These are phyloP conservation scores for Lepidonotus clava DNA, from an alignment of 2,888 invertebrate species.

Conservation along the genomic window DNA sequence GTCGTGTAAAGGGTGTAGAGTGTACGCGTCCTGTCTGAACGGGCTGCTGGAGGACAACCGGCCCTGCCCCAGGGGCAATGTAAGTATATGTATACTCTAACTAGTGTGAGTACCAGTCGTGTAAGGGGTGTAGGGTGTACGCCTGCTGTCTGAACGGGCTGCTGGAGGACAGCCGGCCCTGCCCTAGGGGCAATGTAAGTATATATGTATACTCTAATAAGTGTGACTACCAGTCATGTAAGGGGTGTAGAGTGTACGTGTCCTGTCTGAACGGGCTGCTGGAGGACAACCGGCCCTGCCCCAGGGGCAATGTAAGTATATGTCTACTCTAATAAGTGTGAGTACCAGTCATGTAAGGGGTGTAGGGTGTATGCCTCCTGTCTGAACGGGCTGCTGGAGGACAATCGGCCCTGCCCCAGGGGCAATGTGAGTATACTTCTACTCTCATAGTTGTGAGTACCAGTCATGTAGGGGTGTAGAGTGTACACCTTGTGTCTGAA, in stretches of 20 bases:
- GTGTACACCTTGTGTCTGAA: no score
- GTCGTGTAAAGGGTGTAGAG: conserved; percentile 66
- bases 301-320: no score
- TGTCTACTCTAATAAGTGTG: no score
- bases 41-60: conserved; percentile 41
- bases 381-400: conserved; percentile 65
- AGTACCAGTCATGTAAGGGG: conserved; percentile 68
- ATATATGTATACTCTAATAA: no score
- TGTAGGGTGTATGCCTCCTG: conserved; percentile 68
- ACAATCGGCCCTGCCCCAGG: conserved; percentile 41
- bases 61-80: conserved; percentile 35
- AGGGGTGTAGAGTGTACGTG: no score
- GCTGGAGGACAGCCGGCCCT: conserved; percentile 22
- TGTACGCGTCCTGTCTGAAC: conserved; percentile 58
- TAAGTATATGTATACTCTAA: no score
- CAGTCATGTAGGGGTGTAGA: no score
- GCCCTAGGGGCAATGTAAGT: conserved; percentile 40
- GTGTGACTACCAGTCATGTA: no score
- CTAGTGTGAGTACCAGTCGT: conserved; percentile 38
- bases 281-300: no score
- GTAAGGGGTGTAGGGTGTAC: conserved; percentile 10
- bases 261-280: no score
- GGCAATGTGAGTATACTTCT: conserved; percentile 25
- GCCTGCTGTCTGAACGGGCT: neutral
- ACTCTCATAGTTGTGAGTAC: no score